Conservation (phyloP, 1,140 invertebrate species). For the Lordiphosa clarofinis region DNA sequence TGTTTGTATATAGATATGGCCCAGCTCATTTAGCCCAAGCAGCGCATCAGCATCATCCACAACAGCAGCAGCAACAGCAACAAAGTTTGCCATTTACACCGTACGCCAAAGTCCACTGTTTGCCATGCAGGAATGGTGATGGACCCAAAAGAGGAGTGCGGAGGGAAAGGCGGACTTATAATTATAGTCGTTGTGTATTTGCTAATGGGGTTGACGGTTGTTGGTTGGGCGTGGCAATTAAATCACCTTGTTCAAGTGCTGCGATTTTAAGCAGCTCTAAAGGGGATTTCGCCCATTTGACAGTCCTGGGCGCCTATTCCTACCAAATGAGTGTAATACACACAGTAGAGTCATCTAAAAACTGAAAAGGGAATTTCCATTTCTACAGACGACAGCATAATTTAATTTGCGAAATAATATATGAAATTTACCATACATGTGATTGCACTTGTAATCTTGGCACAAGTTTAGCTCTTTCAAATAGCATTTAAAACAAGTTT, state of each 20-base stretch:
- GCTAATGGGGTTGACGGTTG: slow-evolving; percentile 45
- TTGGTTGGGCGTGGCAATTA: slow-evolving; percentile 46
- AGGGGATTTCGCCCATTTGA: not conserved
- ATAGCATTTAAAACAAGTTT: too few relatives aligned
- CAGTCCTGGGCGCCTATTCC: not conserved
- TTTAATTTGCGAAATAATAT: not conserved
- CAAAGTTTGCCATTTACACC: slow-evolving; percentile 54
- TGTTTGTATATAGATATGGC: slow-evolving; percentile 45
- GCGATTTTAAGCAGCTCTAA: slow-evolving; percentile 23
- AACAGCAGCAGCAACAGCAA: slow-evolving; percentile 20
- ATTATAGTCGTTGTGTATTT: slow-evolving; percentile 52
- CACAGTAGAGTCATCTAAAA: not conserved
- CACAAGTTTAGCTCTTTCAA: too few relatives aligned
- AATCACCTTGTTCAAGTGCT: slow-evolving; percentile 47
- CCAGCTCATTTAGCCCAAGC: slow-evolving; percentile 52
- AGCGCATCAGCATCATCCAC: slow-evolving; percentile 14
- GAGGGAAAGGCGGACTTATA: slow-evolving; percentile 14
- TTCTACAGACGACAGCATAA: slow-evolving; percentile 1
- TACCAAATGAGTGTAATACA: not conserved
- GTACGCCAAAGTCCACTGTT: slow-evolving; percentile 30
- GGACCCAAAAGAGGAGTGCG: not conserved
- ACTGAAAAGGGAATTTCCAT: not conserved
- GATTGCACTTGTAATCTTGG: too few relatives aligned
- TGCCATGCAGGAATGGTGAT: slow-evolving; percentile 3
- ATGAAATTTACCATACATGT: not conserved